Evolutionary conservation across 1,140 invertebrate genomes (phyloP).

Genomic region (Micrasema minimum): DNA sequence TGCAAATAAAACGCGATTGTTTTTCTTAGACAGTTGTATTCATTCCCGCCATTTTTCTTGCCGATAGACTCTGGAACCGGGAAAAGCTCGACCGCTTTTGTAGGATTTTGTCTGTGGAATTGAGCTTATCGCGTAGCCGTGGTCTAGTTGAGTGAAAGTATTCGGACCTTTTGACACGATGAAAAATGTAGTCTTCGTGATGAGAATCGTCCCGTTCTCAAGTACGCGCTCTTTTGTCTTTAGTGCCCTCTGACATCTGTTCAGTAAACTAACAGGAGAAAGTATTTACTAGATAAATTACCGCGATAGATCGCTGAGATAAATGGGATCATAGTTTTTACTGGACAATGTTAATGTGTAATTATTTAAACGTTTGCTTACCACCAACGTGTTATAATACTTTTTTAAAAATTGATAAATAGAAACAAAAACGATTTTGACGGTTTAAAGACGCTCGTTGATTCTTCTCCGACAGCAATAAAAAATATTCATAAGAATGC

Average conservation of each 20-base stretch:
- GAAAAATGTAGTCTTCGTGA: constrained; percentile 31
- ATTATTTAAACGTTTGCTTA: background rate
- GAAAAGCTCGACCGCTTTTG: background rate
- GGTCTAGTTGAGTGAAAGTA: constrained; percentile 20
- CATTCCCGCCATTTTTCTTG: constrained; percentile 19
- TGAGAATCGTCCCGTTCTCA: constrained; percentile 37
- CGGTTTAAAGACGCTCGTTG: background rate
- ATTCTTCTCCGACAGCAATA: background rate
- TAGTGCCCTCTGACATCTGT: constrained; percentile 26
- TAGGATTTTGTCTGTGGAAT: constrained; percentile 10
- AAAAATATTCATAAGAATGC: background rate
- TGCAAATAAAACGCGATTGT: background rate
- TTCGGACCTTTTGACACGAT: constrained; percentile 25
- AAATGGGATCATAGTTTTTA: background rate
- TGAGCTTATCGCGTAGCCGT: background rate
- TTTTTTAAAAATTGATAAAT: background rate
- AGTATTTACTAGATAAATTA: constrained; percentile 18
- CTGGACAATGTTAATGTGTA: background rate
- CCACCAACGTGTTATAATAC: background rate
- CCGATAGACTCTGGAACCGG: background rate
- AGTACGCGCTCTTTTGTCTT: constrained; percentile 33
- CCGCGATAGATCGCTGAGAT: constrained; percentile 12
- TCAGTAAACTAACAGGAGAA: constrained; percentile 14
- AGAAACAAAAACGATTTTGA: background rate
- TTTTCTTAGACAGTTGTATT: constrained; percentile 1